Conservation (phyloP, 2,797 vertebrate genomes). For the Lerista edwardsae region DNA sequence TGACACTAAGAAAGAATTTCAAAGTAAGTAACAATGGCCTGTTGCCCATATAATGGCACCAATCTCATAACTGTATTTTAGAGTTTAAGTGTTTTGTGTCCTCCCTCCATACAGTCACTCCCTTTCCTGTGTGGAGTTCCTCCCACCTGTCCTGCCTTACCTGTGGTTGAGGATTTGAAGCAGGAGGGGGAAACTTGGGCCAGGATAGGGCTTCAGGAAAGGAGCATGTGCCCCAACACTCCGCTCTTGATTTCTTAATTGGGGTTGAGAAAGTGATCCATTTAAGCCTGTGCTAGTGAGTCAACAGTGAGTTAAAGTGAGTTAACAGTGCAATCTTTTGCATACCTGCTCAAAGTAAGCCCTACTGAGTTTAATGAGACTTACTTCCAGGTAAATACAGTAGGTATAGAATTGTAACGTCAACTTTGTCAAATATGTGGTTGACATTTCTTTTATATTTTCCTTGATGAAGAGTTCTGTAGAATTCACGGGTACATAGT, state of each 20-base stretch:
- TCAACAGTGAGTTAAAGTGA: neutral
- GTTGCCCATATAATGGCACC: neutral
- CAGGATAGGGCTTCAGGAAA: neutral
- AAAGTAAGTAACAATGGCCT: neutral
- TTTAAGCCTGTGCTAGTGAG: neutral
- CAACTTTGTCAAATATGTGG: neutral
- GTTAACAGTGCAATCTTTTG: no score
- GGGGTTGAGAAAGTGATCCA: neutral
- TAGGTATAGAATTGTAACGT: no score
- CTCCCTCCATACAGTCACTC: no score
- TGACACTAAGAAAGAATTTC: neutral
- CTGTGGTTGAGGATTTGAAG: neutral
- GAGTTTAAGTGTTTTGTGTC: neutral
- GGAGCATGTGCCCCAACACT: neutral
- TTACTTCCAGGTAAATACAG: no score
- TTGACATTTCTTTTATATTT: no score
- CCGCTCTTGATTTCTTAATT: neutral
- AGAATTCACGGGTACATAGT: neutral
- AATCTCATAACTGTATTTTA: neutral
- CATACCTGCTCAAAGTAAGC: no score
- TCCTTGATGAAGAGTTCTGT: constrained; percentile 1
- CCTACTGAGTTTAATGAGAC: no score
- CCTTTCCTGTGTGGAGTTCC: neutral
- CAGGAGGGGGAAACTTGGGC: neutral
- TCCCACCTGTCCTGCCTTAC: neutral